A percentile compares a stretch with the other conserved stretches of the same genome.
Conservation (phyloP, 37 sponge, comb jelly and placozoan genomes). For the Crambe crambe region DNA sequence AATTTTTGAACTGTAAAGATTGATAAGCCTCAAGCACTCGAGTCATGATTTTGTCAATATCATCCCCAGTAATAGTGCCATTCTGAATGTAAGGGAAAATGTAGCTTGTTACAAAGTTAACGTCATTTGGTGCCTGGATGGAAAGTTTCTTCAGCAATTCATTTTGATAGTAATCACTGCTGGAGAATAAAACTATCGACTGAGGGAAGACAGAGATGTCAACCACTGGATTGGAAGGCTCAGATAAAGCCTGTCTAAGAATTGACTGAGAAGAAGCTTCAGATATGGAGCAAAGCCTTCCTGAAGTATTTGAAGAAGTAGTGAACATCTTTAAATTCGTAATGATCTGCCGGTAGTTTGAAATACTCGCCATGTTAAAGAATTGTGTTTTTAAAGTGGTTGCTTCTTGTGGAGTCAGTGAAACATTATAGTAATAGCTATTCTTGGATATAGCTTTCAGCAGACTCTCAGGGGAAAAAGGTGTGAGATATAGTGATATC, state of each 20-base stretch:
- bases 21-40: conserved; percentile 5
- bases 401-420: no score
- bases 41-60: conserved; percentile 19
- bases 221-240: neutral
- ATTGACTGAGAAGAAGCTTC: neutral
- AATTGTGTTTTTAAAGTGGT: no score
- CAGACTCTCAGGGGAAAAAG: no score
- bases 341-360: neutral
- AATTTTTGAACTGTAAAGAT: no score
- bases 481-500: neutral
- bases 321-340: no score
- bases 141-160: conserved; percentile 5
- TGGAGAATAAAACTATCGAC: conserved; percentile 4
- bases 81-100: conserved; percentile 22
- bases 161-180: neutral
- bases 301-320: neutral
- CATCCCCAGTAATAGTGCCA: neutral
- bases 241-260: neutral
- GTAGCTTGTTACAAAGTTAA: no score
- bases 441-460: no score
- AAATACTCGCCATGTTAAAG: neutral
- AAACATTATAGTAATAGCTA: no score
- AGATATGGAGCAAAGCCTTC: no score
- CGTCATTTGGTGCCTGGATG: neutral
- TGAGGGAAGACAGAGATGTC: conserved; percentile 7